These are phyloP conservation scores for Hyperopisus bebe DNA, from an alignment of 2,113 vertebrate species.

Conservation along the genomic window DNA sequence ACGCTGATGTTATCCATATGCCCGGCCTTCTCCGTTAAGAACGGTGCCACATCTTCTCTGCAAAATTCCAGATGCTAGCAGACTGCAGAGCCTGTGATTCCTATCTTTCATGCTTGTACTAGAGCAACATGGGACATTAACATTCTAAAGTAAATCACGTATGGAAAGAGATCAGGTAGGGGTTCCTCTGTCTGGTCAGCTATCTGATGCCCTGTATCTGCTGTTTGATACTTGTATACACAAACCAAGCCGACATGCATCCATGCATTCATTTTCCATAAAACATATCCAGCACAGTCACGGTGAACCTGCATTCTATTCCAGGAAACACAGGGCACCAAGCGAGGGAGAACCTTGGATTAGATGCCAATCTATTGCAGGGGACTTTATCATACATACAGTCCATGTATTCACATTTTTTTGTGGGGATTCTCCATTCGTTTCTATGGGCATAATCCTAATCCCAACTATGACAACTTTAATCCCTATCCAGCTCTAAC, in stretches of 20 bases:
- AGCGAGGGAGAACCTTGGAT: background rate
- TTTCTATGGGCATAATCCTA: background rate
- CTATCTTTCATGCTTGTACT: background rate
- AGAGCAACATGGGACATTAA: background rate
- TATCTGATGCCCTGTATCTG: background rate
- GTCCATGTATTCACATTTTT: background rate
- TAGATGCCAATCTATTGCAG: background rate
- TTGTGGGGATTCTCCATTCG: background rate
- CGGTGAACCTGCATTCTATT: background rate
- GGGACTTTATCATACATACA: background rate
- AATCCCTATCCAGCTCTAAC: background rate
- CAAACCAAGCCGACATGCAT: background rate
- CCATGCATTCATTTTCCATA: background rate
- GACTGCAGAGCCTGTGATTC: background rate
- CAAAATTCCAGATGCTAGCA: background rate
- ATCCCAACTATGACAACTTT: background rate
- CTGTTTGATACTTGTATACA: background rate
- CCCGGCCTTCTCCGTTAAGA: background rate
- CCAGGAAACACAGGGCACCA: background rate
- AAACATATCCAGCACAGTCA: background rate
- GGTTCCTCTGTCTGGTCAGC: background rate
- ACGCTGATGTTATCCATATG: constrained; percentile 9
- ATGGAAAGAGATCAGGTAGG: background rate
- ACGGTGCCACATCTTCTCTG: background rate
- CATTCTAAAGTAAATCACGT: background rate